Conservation (phyloP, 2,888 invertebrate species). For the Nomada lathburiana region DNA sequence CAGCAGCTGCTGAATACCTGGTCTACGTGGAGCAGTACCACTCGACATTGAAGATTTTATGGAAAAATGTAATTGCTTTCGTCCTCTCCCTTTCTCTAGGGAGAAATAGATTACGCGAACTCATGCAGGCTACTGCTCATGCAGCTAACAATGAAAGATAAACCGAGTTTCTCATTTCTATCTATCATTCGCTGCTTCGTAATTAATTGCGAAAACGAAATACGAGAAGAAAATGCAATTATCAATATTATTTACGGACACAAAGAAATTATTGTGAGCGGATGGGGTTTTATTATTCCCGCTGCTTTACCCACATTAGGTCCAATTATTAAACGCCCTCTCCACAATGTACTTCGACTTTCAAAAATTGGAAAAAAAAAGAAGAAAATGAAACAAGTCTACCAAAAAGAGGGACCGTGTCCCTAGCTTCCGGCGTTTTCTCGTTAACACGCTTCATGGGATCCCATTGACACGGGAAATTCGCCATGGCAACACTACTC, state of each 20-base stretch:
- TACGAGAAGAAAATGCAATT: not conserved
- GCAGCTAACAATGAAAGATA: conserved; percentile 3
- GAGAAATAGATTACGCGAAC: not conserved
- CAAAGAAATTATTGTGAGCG: not conserved
- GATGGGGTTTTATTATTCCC: no score
- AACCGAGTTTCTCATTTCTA: not conserved
- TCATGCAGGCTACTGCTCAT: not conserved
- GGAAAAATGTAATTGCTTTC: conserved; percentile 13
- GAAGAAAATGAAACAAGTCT: not conserved
- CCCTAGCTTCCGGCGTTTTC: conserved; percentile 44
- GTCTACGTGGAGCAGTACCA: not conserved
- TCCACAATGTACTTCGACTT: not conserved
- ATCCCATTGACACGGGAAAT: conserved; percentile 55
- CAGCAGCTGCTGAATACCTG: not conserved
- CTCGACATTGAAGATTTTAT: conserved; percentile 11
- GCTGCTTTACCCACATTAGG: not conserved
- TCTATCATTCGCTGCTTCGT: not conserved
- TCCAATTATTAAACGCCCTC: not conserved
- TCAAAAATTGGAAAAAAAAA: not conserved
- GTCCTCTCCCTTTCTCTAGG: not conserved
- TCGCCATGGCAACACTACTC: conserved; percentile 52
- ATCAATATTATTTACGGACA: not conserved
- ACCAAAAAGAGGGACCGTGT: conserved; percentile 1
- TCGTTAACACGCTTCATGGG: conserved; percentile 55
- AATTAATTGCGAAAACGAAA: not conserved